Evolutionary conservation across 2,113 vertebrate species (phyloP).

Genomic region (Mungos mungo): DNA sequence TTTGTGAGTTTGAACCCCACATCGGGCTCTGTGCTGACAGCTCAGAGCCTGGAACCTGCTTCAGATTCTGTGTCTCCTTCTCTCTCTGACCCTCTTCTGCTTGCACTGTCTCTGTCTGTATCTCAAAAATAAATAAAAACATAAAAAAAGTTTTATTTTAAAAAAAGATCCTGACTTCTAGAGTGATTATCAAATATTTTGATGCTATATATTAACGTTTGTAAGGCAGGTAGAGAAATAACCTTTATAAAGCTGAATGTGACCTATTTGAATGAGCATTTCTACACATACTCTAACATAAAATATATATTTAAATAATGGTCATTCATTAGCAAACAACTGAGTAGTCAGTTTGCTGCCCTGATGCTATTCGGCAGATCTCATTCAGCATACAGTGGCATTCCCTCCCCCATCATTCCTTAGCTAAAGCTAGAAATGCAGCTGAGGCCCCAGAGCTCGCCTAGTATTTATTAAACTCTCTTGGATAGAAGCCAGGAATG

Average conservation of each 20-base stretch:
- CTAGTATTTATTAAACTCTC: constrained; percentile 65
- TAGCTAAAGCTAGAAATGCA: constrained; percentile 52
- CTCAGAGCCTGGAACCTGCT: too few relatives aligned
- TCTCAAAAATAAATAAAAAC: too few relatives aligned
- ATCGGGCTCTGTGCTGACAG: too few relatives aligned
- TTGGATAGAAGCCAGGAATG: constrained; percentile 60
- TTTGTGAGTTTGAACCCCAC: too few relatives aligned
- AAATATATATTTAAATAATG: background rate
- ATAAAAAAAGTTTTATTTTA: too few relatives aligned
- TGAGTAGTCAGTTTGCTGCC: background rate
- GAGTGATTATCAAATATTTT: background rate
- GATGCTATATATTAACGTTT: background rate
- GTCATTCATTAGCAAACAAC: constrained; percentile 38
- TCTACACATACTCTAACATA: background rate
- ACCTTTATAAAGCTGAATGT: constrained; percentile 20
- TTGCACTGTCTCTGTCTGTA: too few relatives aligned
- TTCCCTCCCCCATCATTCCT: background rate
- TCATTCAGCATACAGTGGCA: background rate
- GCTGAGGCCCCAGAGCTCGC: constrained; percentile 56
- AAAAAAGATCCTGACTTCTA: background rate
- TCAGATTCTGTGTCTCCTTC: too few relatives aligned
- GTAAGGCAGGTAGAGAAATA: background rate
- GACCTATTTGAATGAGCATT: background rate
- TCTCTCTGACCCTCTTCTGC: too few relatives aligned
- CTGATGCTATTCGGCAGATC: constrained; percentile 14